phyloP scores from a whole-genome alignment of 2,797 vertebrate species.

The Varecia variegata region DNA sequence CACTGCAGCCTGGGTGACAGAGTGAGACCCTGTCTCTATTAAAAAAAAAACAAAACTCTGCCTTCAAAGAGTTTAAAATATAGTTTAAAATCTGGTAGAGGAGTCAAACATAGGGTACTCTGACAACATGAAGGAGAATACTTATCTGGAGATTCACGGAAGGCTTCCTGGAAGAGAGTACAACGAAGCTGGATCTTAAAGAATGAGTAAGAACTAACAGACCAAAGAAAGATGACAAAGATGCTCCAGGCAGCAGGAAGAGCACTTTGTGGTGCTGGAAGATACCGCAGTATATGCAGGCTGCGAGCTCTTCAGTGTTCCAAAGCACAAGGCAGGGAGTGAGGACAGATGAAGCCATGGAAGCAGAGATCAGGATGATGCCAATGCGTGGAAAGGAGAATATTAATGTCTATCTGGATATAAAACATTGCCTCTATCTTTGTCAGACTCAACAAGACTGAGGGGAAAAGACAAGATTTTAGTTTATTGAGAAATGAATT shows the following conservation, averaged over 20 bases:
- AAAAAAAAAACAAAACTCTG: background rate
- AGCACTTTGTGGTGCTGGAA: background rate
- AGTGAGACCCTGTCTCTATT: background rate
- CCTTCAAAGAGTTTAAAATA: background rate
- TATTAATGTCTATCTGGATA: background rate
- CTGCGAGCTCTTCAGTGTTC: background rate
- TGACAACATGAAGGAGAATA: background rate
- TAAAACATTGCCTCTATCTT: background rate
- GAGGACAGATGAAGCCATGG: background rate
- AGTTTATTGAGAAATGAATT: background rate
- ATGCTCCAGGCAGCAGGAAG: background rate
- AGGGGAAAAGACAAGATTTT: background rate
- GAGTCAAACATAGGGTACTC: background rate
- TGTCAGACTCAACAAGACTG: background rate
- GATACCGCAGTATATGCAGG: too few species aligned
- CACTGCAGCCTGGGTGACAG: background rate
- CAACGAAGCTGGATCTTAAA: background rate
- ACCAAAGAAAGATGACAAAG: background rate
- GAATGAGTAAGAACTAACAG: background rate
- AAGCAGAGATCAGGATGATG: background rate
- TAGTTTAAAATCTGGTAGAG: background rate
- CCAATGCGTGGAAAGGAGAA: background rate
- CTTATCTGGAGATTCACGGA: background rate
- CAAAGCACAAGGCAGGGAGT: background rate
- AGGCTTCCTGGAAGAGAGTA: background rate